These are phyloP conservation scores for Pterobdella sp. DNA, from an alignment of 2,888 invertebrate species.

Conservation along the genomic window DNA sequence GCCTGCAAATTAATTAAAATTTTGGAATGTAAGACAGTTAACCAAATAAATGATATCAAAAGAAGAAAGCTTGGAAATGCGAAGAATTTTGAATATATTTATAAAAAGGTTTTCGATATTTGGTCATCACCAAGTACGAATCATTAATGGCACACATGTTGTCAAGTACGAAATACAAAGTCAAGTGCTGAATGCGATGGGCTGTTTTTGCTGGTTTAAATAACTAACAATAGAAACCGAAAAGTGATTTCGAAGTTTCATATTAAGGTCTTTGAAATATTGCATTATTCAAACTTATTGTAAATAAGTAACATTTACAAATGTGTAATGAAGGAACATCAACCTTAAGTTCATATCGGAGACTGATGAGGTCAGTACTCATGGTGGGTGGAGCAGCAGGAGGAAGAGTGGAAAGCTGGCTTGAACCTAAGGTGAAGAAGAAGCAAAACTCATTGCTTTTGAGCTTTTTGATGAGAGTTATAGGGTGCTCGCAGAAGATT, in stretches of 20 bases:
- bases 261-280: neutral
- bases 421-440: neutral
- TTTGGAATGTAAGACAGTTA: no score
- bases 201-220: no score
- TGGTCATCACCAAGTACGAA: no score
- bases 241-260: neutral
- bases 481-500: neutral
- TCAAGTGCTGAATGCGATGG: no score
- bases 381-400: neutral
- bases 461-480: neutral
- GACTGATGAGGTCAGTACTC: neutral
- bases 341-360: neutral
- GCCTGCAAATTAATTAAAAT: no score
- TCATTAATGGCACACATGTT: no score
- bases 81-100: no score
- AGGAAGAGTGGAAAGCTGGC: neutral
- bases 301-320: neutral
- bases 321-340: no score
- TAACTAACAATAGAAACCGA: neutral
- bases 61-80: no score
- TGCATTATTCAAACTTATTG: neutral
- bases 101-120: no score
- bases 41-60: no score
- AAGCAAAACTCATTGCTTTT: neutral
- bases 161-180: no score